Evolutionary conservation across 2,888 invertebrate species (phyloP), one percentile per base, ranked within the genome.

Genomic region (Lapara coniferarum): DNA sequence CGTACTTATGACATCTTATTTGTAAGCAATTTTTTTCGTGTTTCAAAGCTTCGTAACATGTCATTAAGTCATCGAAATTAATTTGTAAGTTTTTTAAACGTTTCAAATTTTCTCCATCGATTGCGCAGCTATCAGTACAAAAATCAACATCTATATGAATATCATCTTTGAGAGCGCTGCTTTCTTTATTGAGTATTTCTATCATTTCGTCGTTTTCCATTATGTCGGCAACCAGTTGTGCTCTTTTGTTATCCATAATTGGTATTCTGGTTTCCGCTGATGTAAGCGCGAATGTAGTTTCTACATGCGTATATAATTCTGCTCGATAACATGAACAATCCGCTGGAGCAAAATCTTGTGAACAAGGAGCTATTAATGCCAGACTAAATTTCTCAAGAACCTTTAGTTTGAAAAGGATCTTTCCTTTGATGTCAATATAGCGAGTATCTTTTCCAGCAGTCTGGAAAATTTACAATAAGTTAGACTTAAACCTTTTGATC

Each of bases 131-230:
- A 14, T 88, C 86, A 19, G 79, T 67, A 56, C 71, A 68, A 51
- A 78, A 73, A 49, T 72, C 72, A 19, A 87, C 83, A 19, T 86
- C 82, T 52, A 72, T 68, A 67, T 77, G 75, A 3, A 82, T 80
- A 13, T 82, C 80, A 44, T 82, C 80, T 49, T 75, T 71, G 69
- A 79, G 68, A n/a, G 74, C 70, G 56, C 73, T 69, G 68, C 77
- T 84, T 49, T 91, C 87, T 79, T 86, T 89, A 70, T 79, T 82
- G 0, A 93, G 77, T 68, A 92, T 87, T 78, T 91, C 89, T 80
- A 89, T 92, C 86, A 93, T 91, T 82, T 93, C 93, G 7, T 89
- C 85, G 69, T 89, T 87, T 70, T 89, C 84, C 84, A 93, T 93
- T 67, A 93, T 92, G 68, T 93, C 92, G 30, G 93, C 93, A 8